Evolutionary conservation across 1,140 invertebrate genomes (phyloP), one percentile per base, ranked within the genome.

Genomic region (Phocides pigmalion): DNA sequence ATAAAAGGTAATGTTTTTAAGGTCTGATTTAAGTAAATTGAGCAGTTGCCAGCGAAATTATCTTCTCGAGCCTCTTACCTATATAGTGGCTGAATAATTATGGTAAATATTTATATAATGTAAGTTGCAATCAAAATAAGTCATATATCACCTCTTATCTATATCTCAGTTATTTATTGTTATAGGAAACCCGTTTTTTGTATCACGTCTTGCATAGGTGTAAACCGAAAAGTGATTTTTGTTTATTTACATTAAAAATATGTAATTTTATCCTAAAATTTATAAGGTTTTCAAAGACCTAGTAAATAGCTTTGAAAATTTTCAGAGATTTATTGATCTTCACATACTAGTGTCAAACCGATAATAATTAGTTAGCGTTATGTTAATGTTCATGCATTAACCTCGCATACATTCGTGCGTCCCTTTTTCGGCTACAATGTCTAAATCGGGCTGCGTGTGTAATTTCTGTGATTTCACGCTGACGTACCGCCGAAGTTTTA

Each of bases 1-100:
- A 78, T 90, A 62, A 82, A 83, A 90, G 88, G 88, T 90, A 84
- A 70, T 35, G 62, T 39, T 49, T 3, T 25, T 64, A 39, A 22
- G 37, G 17, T 15, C 35, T 54, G 35, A 28, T 58, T 62, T 42
- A 53, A 32, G 15, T 37, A 53, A 44, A 53, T 37, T 20, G 35
- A 22, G 37, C 25, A 14, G 22, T 4, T 39, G n/a, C 35, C 15
- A n/a, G n/a, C n/a, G n/a, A n/a, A n/a, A n/a, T n/a, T n/a, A n/a
- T n/a, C n/a, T n/a, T n/a, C n/a, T n/a, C n/a, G n/a, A n/a, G n/a
- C n/a, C n/a, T n/a, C n/a, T n/a, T n/a, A n/a, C n/a, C n/a, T n/a
- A n/a, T n/a, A n/a, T n/a, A n/a, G n/a, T n/a, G n/a, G n/a, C n/a
- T n/a, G n/a, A n/a, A n/a, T n/a, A n/a, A n/a, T n/a, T n/a, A n/a